Evolutionary conservation across 1,140 invertebrate genomes (phyloP), one percentile per base, ranked within the genome.

Genomic region (Drosophila triauraria): DNA sequence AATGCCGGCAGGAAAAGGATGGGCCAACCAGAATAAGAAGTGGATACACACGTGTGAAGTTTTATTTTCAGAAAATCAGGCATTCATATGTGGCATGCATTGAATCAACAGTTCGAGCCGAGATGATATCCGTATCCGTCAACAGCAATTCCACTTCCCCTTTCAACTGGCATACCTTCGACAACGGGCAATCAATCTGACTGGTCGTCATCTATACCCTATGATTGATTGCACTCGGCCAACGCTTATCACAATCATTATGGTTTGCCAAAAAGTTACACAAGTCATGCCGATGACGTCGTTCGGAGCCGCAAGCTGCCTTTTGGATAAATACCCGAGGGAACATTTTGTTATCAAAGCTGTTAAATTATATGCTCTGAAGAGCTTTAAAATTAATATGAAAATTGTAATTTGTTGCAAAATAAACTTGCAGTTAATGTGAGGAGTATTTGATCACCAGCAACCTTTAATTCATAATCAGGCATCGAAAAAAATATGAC

Each of bases 101-200:
- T 74, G 75, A 61, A 65, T 78, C 63, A 78, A 78, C 54, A 78
- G 75, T 43, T 74, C 68, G 44, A 30, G 58, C 30, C n/a, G 65
- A 60, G 68, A 74, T 74, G 70, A 74, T 74, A 72, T 74, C 67
- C 68, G 68, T 60, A 72, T 74, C 67, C 53, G 69, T 72, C 67
- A 72, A 72, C 54, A 72, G 35, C 23, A 23, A 51, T 25, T 43
- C 69, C 27, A 70, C 35, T 25, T 42, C 35, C 40, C 12, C 43
- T 32, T 10, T 48, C 47, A 23, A 15, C 17, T 54, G 60, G 35
- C n/a, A n/a, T 17, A 15, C 50, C 48, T 10, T 25, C 43, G 9
- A 38, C 63, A 27, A 60, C 51, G 67, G 69, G 67, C 69, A 71
- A 71, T 72, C 69, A 72, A 71, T 72, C 69, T 71, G 69, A 50